Base-by-base conservation (phyloP, 2,113 vertebrate species). In the Centropristis striata region DNA sequence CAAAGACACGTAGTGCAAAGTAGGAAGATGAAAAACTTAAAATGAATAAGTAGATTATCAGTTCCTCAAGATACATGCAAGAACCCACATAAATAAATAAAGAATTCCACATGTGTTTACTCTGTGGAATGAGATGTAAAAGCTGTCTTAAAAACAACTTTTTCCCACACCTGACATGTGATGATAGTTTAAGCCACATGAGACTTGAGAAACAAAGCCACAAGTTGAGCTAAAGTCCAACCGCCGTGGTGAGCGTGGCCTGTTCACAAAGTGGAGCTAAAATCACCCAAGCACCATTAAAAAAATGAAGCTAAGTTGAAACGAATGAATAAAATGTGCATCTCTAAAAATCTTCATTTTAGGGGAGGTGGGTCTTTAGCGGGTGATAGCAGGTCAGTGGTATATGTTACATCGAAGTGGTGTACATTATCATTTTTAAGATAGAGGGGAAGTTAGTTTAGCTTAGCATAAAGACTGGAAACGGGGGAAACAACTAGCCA, bases 191-290 rank as follows among this genome's bases (percentile, higher is more conserved):
- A 47, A 75, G 42, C 21, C 64, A 64, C 44, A 50, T 21, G 9
- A 23, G 25, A 58, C 15, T 50, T 59, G 12, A 80, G 27, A 76
- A 39, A 50, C 27, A 61, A 84, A 75, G 44, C 78, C 85, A 83
- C 82, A 85, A 49, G 49, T 28, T 63, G 20, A 70, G 67, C 66
- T 72, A 11, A 69, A 72, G 61, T 65, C 75, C 41, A 59, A 69
- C 55, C 42, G 0, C 50, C 9, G 20, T 23, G 72, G 75, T 78
- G 65, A 41, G 46, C 68, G 53, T 71, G 80, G 64, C 61, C 61
- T 71, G 49, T 15, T 66, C 60, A 65, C 25, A 3, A 53, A 44
- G 23, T 28, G 14, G 36, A 47, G 39, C 61, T 57, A 65, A 51
- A 58, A 57, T 41, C 47, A 27, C 46, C 58, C n/a, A 9, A 61